Base-by-base conservation (phyloP, 2,888 invertebrate species). In the Xestia rhomboidea region DNA sequence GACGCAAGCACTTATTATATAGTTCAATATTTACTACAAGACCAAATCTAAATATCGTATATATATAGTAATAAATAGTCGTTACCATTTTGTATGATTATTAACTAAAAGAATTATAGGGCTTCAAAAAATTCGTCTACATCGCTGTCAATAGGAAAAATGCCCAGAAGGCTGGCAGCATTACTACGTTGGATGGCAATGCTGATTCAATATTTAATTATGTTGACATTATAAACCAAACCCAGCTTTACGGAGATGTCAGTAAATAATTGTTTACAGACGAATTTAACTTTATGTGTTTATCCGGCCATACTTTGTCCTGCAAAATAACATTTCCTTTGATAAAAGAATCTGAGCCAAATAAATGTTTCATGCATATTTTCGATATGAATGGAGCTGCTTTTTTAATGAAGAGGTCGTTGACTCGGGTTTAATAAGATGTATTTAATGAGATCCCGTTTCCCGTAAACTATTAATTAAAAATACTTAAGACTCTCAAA, bases 131-230 rank as follows among this genome's bases (percentile, higher is more conserved):
- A 21, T 8, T 24, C 21, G 49, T 18, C 21, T 2, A 49, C 49
- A 21, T 49, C 49, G 49, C 21, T 49, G 21, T 49, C 49, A 49
- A 49, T 24, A 15, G 27, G n/a, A 54, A n/a, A 54, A 54, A 13
- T n/a, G 54, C 54, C 54, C 54, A 54, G 27, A 54, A 27, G 27
- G n/a, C 54, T 54, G n/a, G 13, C 54, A n/a, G 13, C n/a, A 13
- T n/a, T n/a, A 3, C 54, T 5, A 54, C 1, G n/a, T 13, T 54
- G 5, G 5, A n/a, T 54, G 13, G n/a, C 5, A 54, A 54, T n/a
- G 54, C n/a, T 13, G 57, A 30, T 60, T 30, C 3, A 76, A 81
- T 77, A 63, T 69, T 73, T 67, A 46, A 81, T 77, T 62, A 67
- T 54, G 54, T 62, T 62, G 62, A 77, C 24, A 70, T 30, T 24